Evolutionary conservation across 1,140 invertebrate species (phyloP), one percentile per base, ranked within the genome.

Genomic region (Onthophagus taurus): DNA sequence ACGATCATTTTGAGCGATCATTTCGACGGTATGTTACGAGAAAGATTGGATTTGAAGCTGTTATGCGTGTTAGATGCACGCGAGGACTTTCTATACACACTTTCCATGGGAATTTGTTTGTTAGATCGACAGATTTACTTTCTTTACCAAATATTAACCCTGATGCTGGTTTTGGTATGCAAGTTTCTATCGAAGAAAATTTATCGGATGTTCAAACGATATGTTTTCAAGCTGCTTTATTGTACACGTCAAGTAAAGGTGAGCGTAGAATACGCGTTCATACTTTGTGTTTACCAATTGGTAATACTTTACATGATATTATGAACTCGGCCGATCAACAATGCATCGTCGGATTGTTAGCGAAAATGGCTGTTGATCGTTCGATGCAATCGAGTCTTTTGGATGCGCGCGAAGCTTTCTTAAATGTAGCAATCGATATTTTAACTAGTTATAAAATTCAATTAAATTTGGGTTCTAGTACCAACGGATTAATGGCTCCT

Each of bases 71-170:
- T 43, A 75, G 96, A 4, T 98, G 92, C 62, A 94, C 92, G 6
- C 78, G 84, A 64, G 89, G 96, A 12, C 67, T 99, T 31, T 76
- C 86, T 21, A 93, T 99, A 50, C 92, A 98, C 64, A 94, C 93
- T 51, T 99, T 99, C 76, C 94, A 99, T 71, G 97, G 97, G 7
- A 98, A 98, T 66, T 97, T 97, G 74, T 99, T 99, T 70, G 95
- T 99, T 24, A 76, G 97, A 13, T 97, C 95, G 0, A 97, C 94
- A 3, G 96, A 99, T 71, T 70, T 99, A 12, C 68, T 99, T 13
- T 93, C 90, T 23, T 68, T 99, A 47, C 93, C 97, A 18, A 99
- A 98, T 71, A 84, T 97, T 31, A 99, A 96, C 70, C 96, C 96
- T 0, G 97, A 99, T 69, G 83, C 92, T 20, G 94, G 92, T 13